These are phyloP conservation scores for Lumbricus terrestris DNA, from an alignment of 2,888 invertebrate species.

Conservation along the genomic window DNA sequence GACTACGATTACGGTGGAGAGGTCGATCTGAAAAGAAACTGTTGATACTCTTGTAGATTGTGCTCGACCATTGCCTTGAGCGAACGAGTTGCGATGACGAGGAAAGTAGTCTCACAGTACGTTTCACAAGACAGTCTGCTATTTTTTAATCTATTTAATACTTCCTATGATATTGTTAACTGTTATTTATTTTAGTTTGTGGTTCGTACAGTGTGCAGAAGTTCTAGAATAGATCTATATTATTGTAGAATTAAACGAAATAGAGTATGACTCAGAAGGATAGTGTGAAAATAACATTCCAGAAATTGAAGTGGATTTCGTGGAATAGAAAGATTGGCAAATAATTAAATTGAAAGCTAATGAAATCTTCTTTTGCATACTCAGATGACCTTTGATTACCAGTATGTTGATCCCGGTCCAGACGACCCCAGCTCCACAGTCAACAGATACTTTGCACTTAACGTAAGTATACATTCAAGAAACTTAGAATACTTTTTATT, in stretches of 20 bases:
- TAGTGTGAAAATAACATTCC: background rate
- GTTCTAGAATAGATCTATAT: too few relatives aligned
- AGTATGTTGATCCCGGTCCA: constrained; percentile 43
- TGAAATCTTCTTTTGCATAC: background rate
- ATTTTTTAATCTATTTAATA: background rate
- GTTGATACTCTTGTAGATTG: constrained; percentile 33
- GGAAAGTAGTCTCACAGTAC: constrained; percentile 39
- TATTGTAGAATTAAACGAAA: background rate
- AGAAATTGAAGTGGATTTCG: background rate
- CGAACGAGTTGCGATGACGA: constrained; percentile 40
- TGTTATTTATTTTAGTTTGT: background rate
- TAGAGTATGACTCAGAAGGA: background rate
- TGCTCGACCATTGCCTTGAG: constrained; percentile 42
- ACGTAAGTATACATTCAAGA: constrained; percentile 33
- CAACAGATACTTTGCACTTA: constrained; percentile 41
- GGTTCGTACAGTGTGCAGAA: background rate
- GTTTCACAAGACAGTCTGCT: constrained; percentile 18
- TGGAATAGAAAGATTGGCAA: background rate
- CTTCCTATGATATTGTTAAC: too few relatives aligned
- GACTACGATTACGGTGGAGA: too few relatives aligned
- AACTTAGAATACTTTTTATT: background rate
- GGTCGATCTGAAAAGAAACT: too few relatives aligned
- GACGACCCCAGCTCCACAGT: constrained; percentile 33
- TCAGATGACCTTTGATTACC: constrained; percentile 43
- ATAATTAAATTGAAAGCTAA: background rate